Conservation (phyloP, 2,797 vertebrate species). For the Orestias chungarensis region DNA sequence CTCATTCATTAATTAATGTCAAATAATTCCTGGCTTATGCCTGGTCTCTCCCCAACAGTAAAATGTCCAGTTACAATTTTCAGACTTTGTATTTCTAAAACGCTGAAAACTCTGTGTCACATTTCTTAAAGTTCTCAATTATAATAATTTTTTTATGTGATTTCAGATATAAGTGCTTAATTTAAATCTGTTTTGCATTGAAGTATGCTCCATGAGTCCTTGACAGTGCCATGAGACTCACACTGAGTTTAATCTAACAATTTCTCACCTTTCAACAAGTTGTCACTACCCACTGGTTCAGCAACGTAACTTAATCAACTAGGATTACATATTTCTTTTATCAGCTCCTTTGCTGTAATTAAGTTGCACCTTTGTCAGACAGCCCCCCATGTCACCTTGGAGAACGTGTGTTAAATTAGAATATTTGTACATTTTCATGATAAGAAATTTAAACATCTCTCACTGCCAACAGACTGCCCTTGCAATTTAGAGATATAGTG, state of each 20-base stretch:
- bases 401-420: slow-evolving; percentile 43
- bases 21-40: too few relatives aligned
- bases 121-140: background rate
- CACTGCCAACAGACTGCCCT: slow-evolving; percentile 49
- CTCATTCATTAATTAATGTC: too few relatives aligned
- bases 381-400: slow-evolving; percentile 67
- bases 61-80: background rate
- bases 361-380: slow-evolving; percentile 69
- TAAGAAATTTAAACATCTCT: slow-evolving; percentile 41
- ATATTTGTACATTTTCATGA: slow-evolving; percentile 40
- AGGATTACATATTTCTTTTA: slow-evolving; percentile 74
- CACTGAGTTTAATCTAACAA: slow-evolving; percentile 66
- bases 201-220: slow-evolving; percentile 40
- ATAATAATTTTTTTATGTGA: slow-evolving; percentile 40
- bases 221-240: slow-evolving; percentile 53
- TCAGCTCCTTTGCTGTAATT: slow-evolving; percentile 74
- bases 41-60: too few relatives aligned
- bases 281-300: slow-evolving; percentile 61
- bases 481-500: slow-evolving; percentile 40
- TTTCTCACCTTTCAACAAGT: slow-evolving; percentile 72
- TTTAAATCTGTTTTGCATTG: slow-evolving; percentile 35
- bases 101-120: background rate
- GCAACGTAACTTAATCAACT: slow-evolving; percentile 75
- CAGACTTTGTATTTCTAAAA: background rate
- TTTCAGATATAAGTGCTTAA: slow-evolving; percentile 45